These are phyloP conservation scores for Drosophila quinaria DNA, from an alignment of 2,888 invertebrate species.

Conservation along the genomic window DNA sequence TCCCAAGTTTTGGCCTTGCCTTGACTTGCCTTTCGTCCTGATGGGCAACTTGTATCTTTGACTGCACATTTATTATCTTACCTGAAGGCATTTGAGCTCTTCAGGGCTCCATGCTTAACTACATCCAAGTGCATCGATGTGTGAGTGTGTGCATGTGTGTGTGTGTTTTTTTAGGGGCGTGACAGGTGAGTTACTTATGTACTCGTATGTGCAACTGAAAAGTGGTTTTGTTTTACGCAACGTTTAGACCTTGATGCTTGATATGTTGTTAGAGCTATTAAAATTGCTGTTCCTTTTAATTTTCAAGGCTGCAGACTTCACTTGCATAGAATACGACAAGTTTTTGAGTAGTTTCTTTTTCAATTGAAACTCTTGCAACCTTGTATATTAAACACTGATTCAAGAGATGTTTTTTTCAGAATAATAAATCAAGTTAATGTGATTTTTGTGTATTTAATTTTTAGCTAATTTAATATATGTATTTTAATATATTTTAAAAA, in stretches of 20 bases:
- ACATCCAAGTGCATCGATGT: slow-evolving; percentile 52
- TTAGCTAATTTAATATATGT: neutral
- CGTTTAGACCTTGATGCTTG: slow-evolving; percentile 1
- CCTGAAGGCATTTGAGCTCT: slow-evolving; percentile 77
- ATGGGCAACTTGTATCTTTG: slow-evolving; percentile 71
- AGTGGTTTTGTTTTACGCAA: slow-evolving; percentile 26
- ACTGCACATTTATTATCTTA: slow-evolving; percentile 80
- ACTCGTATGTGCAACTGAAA: slow-evolving; percentile 17
- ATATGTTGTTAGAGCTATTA: slow-evolving; percentile 1
- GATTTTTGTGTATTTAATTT: neutral
- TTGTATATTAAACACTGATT: neutral
- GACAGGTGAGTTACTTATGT: slow-evolving; percentile 41
- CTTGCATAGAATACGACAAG: neutral
- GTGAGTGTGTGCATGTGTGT: slow-evolving; percentile 23
- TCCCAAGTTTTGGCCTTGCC: slow-evolving; percentile 23
- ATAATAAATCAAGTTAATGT: neutral
- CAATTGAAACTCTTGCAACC: neutral
- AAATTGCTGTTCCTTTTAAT: neutral
- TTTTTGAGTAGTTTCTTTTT: neutral
- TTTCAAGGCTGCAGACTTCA: neutral
- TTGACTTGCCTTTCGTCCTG: slow-evolving; percentile 36
- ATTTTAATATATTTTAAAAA: slow-evolving; percentile 1
- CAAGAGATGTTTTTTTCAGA: neutral
- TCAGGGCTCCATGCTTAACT: slow-evolving; percentile 33
- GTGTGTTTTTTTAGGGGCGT: slow-evolving; percentile 34